Percentiles rank a stretch among this genome's conserved stretches.
phyloP scores from a whole-genome alignment of 2,797 vertebrate genomes.

The Enteromius argenteus region DNA sequence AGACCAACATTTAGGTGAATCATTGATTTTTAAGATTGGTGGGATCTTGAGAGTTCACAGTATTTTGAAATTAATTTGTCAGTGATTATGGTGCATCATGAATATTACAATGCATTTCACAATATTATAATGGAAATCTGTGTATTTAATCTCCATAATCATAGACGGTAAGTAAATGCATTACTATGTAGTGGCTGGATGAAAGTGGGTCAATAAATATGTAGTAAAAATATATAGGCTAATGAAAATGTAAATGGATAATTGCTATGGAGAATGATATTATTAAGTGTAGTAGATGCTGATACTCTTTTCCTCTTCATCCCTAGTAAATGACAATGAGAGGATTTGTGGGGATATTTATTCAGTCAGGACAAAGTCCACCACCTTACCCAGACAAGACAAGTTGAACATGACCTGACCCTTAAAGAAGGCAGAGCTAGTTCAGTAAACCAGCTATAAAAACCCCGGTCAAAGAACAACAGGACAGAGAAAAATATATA shows the following conservation, averaged over 20 bases:
- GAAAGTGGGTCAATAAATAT: not conserved
- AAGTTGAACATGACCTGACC: not conserved
- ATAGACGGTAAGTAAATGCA: not conserved
- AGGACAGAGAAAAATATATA: not conserved
- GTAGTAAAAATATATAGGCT: no score
- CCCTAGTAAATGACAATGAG: not conserved
- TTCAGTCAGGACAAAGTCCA: slow-evolving; percentile 37
- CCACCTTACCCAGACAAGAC: not conserved
- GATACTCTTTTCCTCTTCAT: not conserved
- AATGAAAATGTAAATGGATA: not conserved
- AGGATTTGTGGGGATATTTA: not conserved
- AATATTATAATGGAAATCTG: not conserved
- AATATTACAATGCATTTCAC: not conserved
- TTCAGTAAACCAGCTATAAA: not conserved
- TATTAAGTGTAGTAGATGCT: not conserved
- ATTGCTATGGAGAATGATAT: not conserved
- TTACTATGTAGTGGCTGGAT: not conserved
- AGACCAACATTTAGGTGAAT: slow-evolving; percentile 17
- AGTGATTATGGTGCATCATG: not conserved
- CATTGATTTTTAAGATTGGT: slow-evolving; percentile 9
- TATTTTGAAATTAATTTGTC: not conserved
- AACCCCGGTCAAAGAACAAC: not conserved
- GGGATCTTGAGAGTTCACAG: slow-evolving; percentile 1
- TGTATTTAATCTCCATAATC: not conserved
- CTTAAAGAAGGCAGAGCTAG: not conserved